These are phyloP conservation scores for Sebastes reedi DNA, from an alignment of 2,797 vertebrate species.

Conservation along the genomic window DNA sequence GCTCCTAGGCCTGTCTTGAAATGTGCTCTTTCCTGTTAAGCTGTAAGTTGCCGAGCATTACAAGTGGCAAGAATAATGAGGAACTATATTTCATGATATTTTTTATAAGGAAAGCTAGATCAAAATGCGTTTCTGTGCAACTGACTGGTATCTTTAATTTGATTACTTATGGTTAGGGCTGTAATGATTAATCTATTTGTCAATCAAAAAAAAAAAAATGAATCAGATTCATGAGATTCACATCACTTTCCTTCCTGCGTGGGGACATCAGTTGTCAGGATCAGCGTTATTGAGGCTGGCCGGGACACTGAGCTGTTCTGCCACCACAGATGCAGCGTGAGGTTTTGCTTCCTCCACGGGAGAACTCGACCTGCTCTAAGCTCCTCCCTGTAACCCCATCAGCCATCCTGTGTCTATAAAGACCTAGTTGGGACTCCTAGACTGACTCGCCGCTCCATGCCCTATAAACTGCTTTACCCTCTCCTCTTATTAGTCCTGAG, in stretches of 20 bases:
- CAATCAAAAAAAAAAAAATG: background rate
- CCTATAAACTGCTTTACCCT: slow-evolving; percentile 81
- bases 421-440: slow-evolving; percentile 26
- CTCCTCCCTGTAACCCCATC: slow-evolving; percentile 46
- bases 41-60: background rate
- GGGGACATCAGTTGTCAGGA: background rate
- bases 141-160: background rate
- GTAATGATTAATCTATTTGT: background rate
- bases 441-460: slow-evolving; percentile 58
- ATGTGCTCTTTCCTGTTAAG: background rate
- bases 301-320: background rate
- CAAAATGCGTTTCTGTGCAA: background rate
- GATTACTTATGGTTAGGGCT: background rate
- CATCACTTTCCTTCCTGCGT: background rate
- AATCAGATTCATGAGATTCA: background rate
- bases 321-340: background rate
- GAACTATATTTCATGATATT: background rate
- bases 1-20: background rate
- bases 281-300: background rate
- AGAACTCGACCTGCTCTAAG: background rate
- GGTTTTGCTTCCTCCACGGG: background rate
- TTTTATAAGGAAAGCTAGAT: background rate
- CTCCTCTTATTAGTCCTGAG: slow-evolving; percentile 84
- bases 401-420: slow-evolving; percentile 58
- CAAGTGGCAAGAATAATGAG: background rate